Conservation (phyloP, 2,888 invertebrate genomes). For the Ligdia adustata region DNA sequence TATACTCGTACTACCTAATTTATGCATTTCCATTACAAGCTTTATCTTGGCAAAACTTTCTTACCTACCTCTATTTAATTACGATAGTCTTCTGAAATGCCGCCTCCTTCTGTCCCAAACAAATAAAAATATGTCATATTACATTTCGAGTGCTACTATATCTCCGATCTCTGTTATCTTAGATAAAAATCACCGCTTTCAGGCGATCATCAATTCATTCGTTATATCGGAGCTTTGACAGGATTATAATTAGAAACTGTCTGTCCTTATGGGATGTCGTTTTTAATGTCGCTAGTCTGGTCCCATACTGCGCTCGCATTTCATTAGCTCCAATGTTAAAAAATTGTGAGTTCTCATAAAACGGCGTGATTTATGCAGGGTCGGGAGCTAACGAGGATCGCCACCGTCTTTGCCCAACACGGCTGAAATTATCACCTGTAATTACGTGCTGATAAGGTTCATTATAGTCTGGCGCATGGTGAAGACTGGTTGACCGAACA, state of each 20-base stretch:
- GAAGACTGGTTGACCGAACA: conserved; percentile 44
- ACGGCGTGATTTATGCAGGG: conserved; percentile 79
- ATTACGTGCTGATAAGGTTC: conserved; percentile 14
- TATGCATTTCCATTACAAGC: conserved; percentile 5
- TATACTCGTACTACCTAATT: conserved; percentile 15
- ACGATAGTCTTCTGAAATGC: conserved; percentile 9
- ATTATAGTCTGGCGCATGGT: conserved; percentile 8
- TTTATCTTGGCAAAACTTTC: conserved; percentile 9
- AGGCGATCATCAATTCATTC: conserved; percentile 79
- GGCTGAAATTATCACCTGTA: conserved; percentile 21
- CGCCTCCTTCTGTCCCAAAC: conserved; percentile 29
- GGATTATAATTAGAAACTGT: conserved; percentile 83
- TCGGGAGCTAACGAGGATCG: conserved; percentile 78
- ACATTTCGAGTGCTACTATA: conserved; percentile 70
- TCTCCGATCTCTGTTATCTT: conserved; percentile 64
- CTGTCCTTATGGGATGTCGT: conserved; percentile 78
- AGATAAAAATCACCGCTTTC: conserved; percentile 74
- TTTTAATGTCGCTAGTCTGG: conserved; percentile 81
- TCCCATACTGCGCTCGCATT: conserved; percentile 83
- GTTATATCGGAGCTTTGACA: conserved; percentile 80
- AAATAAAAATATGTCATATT: conserved; percentile 61
- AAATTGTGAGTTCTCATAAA: conserved; percentile 80
- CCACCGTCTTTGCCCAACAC: conserved; percentile 56
- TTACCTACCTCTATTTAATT: too few species aligned
- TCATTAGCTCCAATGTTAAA: conserved; percentile 78